phyloP scores from a whole-genome alignment of 2,113 vertebrate genomes.

The Odocoileus virginianus region DNA sequence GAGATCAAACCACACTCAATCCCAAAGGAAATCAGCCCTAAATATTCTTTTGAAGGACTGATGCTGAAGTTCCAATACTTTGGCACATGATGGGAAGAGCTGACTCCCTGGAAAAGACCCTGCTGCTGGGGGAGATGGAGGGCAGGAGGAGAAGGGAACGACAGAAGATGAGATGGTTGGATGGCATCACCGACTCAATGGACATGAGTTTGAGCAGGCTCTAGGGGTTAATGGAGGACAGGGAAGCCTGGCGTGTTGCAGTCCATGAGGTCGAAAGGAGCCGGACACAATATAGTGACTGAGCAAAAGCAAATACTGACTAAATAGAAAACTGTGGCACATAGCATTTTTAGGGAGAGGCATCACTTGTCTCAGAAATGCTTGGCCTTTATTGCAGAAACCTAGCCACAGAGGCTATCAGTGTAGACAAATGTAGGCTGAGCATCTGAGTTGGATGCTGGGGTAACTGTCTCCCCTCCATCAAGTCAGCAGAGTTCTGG shows the following conservation, averaged over 20 bases:
- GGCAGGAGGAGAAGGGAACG: background rate
- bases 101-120: background rate
- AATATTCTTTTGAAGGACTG: background rate
- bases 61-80: background rate
- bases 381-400: background rate
- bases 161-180: background rate
- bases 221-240: background rate
- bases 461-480: background rate
- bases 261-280: accelerated
- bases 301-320: background rate
- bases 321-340: background rate
- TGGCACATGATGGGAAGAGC: background rate
- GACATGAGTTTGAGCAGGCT: background rate
- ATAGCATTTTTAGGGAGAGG: background rate
- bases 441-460: background rate
- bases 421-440: too few species aligned
- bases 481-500: background rate
- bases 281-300: accelerated
- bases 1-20: background rate
- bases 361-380: background rate
- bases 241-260: background rate
- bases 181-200: background rate
- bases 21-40: background rate
- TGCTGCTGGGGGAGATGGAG: background rate
- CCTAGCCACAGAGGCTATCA: background rate